These are phyloP conservation scores for Camelus dromedarius DNA, from an alignment of 2,113 vertebrate species.

Conservation along the genomic window DNA sequence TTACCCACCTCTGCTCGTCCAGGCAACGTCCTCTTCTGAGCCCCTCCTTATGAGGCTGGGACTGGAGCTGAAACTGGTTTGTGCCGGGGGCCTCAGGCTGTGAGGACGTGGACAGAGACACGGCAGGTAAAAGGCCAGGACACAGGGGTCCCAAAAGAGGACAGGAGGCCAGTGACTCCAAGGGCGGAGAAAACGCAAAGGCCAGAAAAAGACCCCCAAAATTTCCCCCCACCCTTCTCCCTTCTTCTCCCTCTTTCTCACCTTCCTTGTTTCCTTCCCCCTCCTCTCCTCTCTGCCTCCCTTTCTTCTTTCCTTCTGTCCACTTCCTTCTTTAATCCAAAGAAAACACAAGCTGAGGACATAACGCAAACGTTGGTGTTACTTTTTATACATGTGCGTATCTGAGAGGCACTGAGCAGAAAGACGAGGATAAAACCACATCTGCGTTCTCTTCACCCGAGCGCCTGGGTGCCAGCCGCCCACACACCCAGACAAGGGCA, in stretches of 20 bases:
- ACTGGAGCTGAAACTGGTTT: background rate
- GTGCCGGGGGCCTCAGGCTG: background rate
- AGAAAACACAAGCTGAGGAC: background rate
- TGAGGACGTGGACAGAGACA: background rate
- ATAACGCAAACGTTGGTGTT: background rate
- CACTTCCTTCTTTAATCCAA: background rate
- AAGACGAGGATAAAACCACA: conserved; percentile 19
- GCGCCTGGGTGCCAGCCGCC: background rate
- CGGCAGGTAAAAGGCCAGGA: background rate
- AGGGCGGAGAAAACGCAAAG: background rate
- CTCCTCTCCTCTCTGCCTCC: background rate
- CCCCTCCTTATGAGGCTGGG: background rate
- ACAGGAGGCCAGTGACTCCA: background rate
- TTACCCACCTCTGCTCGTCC: background rate
- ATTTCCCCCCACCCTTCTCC: background rate
- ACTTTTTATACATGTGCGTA: conserved; percentile 19
- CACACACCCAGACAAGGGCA: background rate
- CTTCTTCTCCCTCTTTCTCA: background rate
- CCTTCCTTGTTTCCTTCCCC: background rate
- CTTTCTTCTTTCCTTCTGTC: background rate
- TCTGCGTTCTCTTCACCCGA: background rate
- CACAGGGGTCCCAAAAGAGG: background rate
- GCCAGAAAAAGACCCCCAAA: background rate
- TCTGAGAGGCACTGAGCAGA: conserved; percentile 13
- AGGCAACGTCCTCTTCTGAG: background rate